Conservation (phyloP, 2,113 vertebrate genomes). For the Petromus typicus region DNA sequence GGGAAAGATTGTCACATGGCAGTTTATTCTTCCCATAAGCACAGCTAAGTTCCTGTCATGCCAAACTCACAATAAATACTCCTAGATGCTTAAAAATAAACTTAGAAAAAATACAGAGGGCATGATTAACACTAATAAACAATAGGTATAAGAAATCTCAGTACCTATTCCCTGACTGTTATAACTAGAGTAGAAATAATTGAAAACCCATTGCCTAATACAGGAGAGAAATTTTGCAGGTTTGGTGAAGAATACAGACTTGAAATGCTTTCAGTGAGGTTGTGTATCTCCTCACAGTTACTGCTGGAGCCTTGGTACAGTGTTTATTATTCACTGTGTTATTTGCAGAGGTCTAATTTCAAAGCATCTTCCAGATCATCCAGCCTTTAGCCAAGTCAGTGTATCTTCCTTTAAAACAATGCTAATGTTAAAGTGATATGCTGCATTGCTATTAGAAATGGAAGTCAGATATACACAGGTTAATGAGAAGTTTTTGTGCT, state of each 20-base stretch:
- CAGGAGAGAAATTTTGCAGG: not conserved
- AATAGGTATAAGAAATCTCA: not conserved
- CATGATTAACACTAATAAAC: not conserved
- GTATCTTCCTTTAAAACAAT: slow-evolving; percentile 34
- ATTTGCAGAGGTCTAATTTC: slow-evolving; percentile 12
- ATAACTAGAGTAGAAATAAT: not conserved
- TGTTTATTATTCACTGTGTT: not conserved
- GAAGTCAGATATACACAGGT: not conserved
- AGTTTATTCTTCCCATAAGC: not conserved
- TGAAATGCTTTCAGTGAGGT: not conserved
- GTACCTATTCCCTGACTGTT: not conserved
- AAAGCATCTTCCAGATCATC: not conserved
- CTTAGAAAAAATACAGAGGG: not conserved
- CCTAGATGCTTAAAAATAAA: not conserved
- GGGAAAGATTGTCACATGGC: not conserved
- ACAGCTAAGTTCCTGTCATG: not conserved
- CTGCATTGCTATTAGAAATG: slow-evolving; percentile 27
- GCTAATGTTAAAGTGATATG: not conserved
- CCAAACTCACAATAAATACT: not conserved
- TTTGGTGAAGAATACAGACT: not conserved
- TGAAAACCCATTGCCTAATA: not conserved
- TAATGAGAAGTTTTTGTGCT: slow-evolving; percentile 26
- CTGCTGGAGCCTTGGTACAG: not conserved
- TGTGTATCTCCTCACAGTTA: not conserved
- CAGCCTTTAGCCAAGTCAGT: slow-evolving; percentile 19